phyloP scores from a whole-genome alignment of 2,797 vertebrate species.

The Graptemys geographica region DNA sequence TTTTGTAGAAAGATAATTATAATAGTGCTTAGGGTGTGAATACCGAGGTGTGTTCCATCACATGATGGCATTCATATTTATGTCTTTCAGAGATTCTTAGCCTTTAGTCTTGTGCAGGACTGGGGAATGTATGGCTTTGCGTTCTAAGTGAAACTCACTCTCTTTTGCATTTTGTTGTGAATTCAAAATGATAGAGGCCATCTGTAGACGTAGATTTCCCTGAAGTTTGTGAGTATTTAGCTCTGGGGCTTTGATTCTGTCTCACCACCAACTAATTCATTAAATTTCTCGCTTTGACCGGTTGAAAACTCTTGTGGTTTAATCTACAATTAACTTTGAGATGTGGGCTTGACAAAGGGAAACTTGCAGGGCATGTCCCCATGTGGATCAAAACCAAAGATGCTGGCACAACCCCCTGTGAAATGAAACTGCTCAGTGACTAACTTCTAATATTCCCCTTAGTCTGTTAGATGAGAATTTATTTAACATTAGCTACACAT shows the following conservation, averaged over 20 bases:
- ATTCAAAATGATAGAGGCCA: background rate
- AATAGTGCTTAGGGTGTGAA: too few relatives aligned
- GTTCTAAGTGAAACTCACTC: background rate
- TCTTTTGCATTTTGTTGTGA: slow-evolving; percentile 14
- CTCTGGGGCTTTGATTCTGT: slow-evolving; percentile 26
- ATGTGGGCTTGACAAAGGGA: background rate
- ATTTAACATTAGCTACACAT: slow-evolving; percentile 20
- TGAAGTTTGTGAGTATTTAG: slow-evolving; percentile 37
- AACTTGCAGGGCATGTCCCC: background rate
- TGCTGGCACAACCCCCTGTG: slow-evolving; percentile 42
- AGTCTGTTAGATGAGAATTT: background rate
- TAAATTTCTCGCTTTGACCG: slow-evolving; percentile 55
- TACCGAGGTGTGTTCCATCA: background rate
- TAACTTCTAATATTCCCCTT: slow-evolving; percentile 44
- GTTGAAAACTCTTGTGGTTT: slow-evolving; percentile 39
- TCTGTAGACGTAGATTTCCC: slow-evolving; percentile 22
- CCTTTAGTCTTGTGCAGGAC: background rate
- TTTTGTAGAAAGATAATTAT: background rate
- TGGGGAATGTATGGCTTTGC: background rate
- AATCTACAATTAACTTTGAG: slow-evolving; percentile 34
- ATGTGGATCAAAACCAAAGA: slow-evolving; percentile 26
- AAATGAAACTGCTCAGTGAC: slow-evolving; percentile 57
- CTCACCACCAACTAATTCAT: slow-evolving; percentile 49
- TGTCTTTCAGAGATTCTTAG: background rate
- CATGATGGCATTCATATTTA: background rate